These are phyloP conservation scores for Delphinapterus leucas DNA, from an alignment of 2,113 vertebrate genomes.

Conservation along the genomic window DNA sequence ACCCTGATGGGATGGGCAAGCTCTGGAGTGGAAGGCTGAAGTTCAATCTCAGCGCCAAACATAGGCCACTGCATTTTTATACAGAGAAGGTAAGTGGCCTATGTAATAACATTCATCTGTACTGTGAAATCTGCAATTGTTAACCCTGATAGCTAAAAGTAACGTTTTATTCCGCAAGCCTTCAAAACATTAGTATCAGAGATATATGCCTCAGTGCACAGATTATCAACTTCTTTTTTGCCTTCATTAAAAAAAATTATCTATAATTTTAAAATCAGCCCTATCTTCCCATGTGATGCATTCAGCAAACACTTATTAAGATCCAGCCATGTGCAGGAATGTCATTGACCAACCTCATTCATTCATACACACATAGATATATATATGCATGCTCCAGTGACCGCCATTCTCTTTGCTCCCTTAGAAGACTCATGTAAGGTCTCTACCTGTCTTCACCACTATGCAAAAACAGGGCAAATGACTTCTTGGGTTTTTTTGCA, in stretches of 20 bases:
- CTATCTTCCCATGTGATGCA: neutral
- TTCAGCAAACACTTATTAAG: neutral
- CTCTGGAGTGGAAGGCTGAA: neutral
- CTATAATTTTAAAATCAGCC: neutral
- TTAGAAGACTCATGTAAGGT: neutral
- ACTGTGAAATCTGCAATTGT: neutral
- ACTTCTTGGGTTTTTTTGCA: neutral
- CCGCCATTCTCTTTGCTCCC: neutral
- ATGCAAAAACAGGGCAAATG: neutral
- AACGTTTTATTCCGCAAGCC: neutral
- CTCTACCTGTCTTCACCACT: neutral
- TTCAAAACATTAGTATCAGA: neutral
- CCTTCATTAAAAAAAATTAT: neutral
- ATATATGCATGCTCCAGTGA: neutral
- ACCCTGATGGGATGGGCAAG: fast-evolving
- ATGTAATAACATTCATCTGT: neutral
- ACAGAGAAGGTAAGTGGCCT: neutral
- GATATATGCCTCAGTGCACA: neutral
- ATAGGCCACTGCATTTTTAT: neutral
- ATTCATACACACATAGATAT: fast-evolving
- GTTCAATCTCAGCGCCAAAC: neutral
- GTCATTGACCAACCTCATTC: fast-evolving
- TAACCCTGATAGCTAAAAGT: neutral
- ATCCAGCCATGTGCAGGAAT: neutral
- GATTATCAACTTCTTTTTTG: neutral